A percentile compares a stretch with the other conserved stretches of the same genome.
These are phyloP conservation scores for Drosophila trichaetosa DNA, from an alignment of 2,888 invertebrate genomes.

Conservation along the genomic window DNA sequence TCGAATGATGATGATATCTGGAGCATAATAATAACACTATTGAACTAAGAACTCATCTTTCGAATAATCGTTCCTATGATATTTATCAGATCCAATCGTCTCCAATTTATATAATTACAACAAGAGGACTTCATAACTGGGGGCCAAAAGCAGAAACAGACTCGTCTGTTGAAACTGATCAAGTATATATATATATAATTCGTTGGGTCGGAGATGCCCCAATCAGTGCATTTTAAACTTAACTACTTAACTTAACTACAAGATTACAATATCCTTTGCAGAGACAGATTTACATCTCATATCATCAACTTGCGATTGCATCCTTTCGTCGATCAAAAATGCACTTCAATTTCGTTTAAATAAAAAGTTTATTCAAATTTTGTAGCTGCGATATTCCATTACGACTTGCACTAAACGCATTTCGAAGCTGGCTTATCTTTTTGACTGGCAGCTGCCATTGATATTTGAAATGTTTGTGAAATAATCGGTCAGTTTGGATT, in stretches of 20 bases:
- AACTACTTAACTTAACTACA: not conserved
- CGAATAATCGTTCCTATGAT: not conserved
- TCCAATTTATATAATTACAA: not conserved
- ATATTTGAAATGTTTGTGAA: constrained; percentile 33
- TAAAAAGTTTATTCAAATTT: not conserved
- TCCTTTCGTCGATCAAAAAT: not conserved
- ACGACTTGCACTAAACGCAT: constrained; percentile 9
- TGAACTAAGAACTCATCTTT: not conserved
- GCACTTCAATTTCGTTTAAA: constrained; percentile 17
- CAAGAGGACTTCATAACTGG: not conserved
- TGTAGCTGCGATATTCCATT: not conserved
- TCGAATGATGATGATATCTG: not conserved
- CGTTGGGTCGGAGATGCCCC: not conserved
- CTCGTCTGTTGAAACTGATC: not conserved
- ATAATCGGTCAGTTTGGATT: constrained; percentile 31
- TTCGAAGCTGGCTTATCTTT: constrained; percentile 11
- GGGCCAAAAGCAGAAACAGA: not conserved
- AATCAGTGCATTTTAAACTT: not conserved
- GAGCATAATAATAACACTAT: constrained; percentile 6
- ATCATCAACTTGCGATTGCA: constrained; percentile 1
- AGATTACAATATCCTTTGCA: not conserved
- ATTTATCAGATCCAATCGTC: no score
- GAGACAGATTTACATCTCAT: constrained; percentile 1
- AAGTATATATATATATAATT: not conserved
- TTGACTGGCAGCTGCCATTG: constrained; percentile 30